Evolutionary conservation across 2,113 vertebrate species (phyloP).

Genomic region (Pipra filicauda): DNA sequence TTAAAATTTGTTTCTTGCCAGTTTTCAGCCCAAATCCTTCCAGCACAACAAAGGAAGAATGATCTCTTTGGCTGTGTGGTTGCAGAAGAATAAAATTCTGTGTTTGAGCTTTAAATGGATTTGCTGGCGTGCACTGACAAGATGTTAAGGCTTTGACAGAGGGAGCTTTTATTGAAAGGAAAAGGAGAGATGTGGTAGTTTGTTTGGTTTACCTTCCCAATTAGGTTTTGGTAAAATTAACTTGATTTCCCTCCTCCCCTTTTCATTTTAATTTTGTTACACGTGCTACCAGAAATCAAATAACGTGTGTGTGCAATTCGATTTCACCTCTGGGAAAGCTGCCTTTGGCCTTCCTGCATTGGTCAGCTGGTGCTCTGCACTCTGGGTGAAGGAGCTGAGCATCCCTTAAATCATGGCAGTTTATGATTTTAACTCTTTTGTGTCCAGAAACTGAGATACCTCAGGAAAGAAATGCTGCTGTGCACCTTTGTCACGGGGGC

Average conservation of each 20-base stretch:
- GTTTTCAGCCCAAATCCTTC: conserved; percentile 5
- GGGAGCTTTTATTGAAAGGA: not conserved
- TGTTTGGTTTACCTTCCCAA: not conserved
- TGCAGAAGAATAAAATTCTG: conserved; percentile 14
- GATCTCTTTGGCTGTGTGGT: not conserved
- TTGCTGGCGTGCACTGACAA: not conserved
- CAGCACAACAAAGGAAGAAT: not conserved
- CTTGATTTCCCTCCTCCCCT: not conserved
- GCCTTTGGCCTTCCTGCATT: not conserved
- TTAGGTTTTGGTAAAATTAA: conserved; percentile 6
- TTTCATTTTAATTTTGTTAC: conserved; percentile 3
- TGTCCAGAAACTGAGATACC: not conserved
- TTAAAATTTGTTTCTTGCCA: not conserved
- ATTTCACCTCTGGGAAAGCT: not conserved
- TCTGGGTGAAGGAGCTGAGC: not conserved
- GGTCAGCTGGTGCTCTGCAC: not conserved
- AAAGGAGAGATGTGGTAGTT: not conserved
- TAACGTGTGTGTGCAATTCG: accelerated
- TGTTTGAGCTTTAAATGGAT: conserved; percentile 23
- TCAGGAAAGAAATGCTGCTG: not conserved
- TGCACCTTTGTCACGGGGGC: not conserved
- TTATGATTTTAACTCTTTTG: not conserved
- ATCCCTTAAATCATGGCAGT: not conserved
- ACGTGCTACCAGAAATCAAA: not conserved
- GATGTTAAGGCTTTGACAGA: conserved; percentile 30